Evolutionary conservation across 2,888 invertebrate species (phyloP), one percentile per base, ranked within the genome.

Genomic region (Pyralis farinalis): DNA sequence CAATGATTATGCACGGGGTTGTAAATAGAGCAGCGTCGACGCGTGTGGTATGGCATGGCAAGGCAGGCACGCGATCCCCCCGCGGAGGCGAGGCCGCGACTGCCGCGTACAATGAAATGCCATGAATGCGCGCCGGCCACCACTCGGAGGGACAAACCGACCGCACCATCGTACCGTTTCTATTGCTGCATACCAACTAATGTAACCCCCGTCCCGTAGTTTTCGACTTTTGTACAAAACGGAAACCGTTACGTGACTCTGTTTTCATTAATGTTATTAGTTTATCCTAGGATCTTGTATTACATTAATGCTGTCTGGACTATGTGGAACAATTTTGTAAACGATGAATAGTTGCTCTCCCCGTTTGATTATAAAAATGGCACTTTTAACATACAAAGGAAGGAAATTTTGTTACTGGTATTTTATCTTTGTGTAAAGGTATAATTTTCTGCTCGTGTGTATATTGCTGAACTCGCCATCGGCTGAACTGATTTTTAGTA

Each of bases 211-310:
- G 66, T 75, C 83, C 66, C 65, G 66, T 75, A 72, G 70, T 77
- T 84, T 81, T 73, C 53, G 71, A 71, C 71, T 77, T 77, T 71
- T 71, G 66, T 72, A 65, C 53, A 49, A 70, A 78, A 73, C 74
- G 77, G 76, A 81, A 84, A 85, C 85, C 83, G 85, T 86, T 85
- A 81, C 77, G 73, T 77, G 73, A 75, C 74, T 73, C 61, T 63
- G 69, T 66, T 66, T 74, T 57, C 63, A 70, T 74, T 73, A 72
- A 71, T 70, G 64, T 67, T 69, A 74, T 76, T 74, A 68, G n/a
- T n/a, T n/a, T n/a, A n/a, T n/a, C n/a, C n/a, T n/a, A n/a, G n/a
- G n/a, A n/a, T n/a, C n/a, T n/a, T n/a, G n/a, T n/a, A n/a, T n/a
- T n/a, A n/a, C n/a, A n/a, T n/a, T n/a, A n/a, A n/a, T n/a, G n/a